These are phyloP conservation scores for Phoebastria nigripes DNA, from an alignment of 2,797 vertebrate species.

Conservation along the genomic window DNA sequence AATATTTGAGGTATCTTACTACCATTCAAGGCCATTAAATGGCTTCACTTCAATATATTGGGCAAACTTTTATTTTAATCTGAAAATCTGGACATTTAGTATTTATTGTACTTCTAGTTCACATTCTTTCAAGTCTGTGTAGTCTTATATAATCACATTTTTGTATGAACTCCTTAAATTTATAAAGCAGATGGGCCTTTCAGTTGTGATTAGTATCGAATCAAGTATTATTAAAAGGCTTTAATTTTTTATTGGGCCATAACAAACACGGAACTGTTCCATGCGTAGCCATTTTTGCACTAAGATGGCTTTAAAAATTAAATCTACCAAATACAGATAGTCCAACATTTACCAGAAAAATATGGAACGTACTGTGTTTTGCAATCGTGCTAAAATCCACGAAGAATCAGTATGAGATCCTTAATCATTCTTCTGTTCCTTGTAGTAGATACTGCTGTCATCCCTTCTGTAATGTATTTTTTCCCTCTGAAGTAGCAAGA, in stretches of 20 bases:
- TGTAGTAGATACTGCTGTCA: not conserved
- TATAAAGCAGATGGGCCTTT: not conserved
- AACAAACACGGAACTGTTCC: not conserved
- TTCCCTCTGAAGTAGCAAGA: constrained; percentile 34
- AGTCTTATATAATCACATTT: not conserved
- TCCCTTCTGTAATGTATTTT: constrained; percentile 22
- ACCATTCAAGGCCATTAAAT: not conserved
- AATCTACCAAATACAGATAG: not conserved
- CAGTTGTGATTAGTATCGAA: not conserved
- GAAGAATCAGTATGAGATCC: not conserved
- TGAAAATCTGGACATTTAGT: not conserved
- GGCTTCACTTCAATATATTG: not conserved
- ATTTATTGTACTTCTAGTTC: not conserved
- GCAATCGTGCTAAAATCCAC: not conserved
- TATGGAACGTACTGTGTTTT: not conserved
- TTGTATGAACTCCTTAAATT: not conserved
- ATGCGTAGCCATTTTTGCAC: not conserved
- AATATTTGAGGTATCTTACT: not conserved
- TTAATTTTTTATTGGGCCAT: not conserved
- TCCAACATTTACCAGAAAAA: not conserved
- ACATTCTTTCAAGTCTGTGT: not conserved
- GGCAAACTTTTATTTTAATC: not conserved
- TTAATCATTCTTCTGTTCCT: not conserved
- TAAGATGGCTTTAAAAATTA: not conserved
- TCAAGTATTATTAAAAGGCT: not conserved